Conservation (phyloP, 2,113 vertebrate species). For the Probosciger aterrimus region DNA sequence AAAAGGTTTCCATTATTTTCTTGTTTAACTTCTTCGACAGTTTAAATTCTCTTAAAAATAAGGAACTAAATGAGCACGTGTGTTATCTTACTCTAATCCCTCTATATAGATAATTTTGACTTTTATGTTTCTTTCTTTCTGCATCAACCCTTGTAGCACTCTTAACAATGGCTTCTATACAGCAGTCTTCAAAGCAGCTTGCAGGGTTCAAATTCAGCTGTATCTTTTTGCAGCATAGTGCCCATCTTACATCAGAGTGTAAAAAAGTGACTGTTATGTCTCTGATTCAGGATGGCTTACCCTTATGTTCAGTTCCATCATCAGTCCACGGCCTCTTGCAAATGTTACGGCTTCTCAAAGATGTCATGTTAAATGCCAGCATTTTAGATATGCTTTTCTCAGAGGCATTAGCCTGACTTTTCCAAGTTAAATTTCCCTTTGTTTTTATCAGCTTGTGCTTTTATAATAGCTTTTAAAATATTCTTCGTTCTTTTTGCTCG, state of each 20-base stretch:
- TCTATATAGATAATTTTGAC: not conserved
- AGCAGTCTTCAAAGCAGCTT: not conserved
- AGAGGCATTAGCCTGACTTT: not conserved
- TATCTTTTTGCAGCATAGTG: not conserved
- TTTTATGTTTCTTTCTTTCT: not conserved
- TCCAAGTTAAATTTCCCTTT: not conserved
- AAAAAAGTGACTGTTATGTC: not conserved
- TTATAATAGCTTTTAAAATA: not conserved
- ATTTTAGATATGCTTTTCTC: constrained; percentile 6
- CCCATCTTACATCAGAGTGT: not conserved
- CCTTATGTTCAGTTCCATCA: not conserved
- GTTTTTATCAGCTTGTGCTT: not conserved
- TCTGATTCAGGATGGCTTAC: not conserved
- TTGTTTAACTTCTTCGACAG: not conserved
- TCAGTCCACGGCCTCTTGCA: not conserved
- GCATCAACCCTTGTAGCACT: not conserved
- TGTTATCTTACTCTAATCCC: not conserved
- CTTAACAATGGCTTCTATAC: not conserved
- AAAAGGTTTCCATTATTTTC: not conserved
- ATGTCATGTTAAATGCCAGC: constrained; percentile 7
- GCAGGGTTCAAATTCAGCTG: not conserved
- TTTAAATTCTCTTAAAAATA: not conserved
- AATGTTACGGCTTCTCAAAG: not conserved
- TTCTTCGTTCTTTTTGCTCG: not conserved
- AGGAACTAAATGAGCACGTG: not conserved